Evolutionary conservation across 1,140 invertebrate genomes (phyloP).

Genomic region (Telenomus remus): DNA sequence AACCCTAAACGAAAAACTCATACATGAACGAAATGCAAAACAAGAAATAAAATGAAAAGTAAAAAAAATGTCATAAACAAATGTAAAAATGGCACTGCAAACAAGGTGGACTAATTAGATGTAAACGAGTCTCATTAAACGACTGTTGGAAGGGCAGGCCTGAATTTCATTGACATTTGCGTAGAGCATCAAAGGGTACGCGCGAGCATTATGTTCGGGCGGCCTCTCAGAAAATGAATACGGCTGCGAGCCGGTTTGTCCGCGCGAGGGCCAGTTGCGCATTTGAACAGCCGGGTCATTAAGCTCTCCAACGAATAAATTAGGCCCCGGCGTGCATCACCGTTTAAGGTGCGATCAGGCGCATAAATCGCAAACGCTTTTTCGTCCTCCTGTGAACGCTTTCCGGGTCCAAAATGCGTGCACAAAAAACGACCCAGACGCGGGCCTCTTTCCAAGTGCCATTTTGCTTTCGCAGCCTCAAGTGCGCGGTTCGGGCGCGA

Average conservation of each 20-base stretch:
- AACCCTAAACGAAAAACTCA: too few relatives aligned
- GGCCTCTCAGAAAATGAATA: conserved; percentile 17
- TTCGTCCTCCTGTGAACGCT: conserved; percentile 39
- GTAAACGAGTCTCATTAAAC: neutral
- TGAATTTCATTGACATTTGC: conserved; percentile 9
- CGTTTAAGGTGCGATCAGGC: conserved; percentile 56
- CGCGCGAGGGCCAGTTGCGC: conserved; percentile 35
- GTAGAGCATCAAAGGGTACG: conserved; percentile 24
- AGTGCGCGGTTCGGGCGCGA: conserved; percentile 27
- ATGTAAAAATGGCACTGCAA: too few relatives aligned
- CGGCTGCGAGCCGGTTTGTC: conserved; percentile 34
- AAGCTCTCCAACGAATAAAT: conserved; percentile 59
- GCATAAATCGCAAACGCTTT: conserved; percentile 40
- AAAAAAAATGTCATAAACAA: too few relatives aligned
- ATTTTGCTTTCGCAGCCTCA: conserved; percentile 27
- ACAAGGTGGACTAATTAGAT: neutral
- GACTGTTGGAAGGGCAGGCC: conserved; percentile 1
- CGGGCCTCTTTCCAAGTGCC: conserved; percentile 20
- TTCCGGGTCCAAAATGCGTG: conserved; percentile 7
- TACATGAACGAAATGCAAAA: too few relatives aligned
- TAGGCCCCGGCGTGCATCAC: conserved; percentile 41
- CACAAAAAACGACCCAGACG: conserved; percentile 18
- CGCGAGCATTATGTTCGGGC: conserved; percentile 12
- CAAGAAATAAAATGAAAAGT: too few relatives aligned
- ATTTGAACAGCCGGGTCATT: conserved; percentile 53